Base-by-base conservation (phyloP, 2,888 invertebrate genomes). In the Nomada ruficornis region DNA sequence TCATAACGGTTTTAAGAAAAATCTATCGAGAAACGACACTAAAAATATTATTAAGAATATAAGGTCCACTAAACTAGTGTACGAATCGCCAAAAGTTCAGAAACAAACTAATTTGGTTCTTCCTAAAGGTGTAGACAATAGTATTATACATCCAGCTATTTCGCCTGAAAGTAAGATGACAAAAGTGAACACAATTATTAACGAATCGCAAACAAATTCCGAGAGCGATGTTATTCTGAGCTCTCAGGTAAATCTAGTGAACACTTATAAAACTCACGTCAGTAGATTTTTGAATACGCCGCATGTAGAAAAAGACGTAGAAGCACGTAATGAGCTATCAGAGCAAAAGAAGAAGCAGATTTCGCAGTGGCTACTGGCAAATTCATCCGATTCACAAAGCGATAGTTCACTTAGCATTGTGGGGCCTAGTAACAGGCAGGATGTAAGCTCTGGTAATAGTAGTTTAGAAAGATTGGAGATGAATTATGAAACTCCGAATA, bases 401-500 rank as follows among this genome's bases (percentile, higher is more conserved):
- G 91, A 89, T 9, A 91, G 89, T 74, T 91, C 92, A 18, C 71
- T 88, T 20, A 91, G 91, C 79, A 86, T 88, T 65, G 69, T 92
- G 44, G 86, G 92, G 13, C 85, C 86, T 9, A 91, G 88, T 64
- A 89, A 86, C 36, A 89, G 74, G 69, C 87, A 89, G 70, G 90
- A 90, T 74, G 23, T 82, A 29, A 91, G 89, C 64, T 93, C 93
- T 50, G 94, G 93, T 7, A 91, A 94, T 60, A 94, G 93, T 55
- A 94, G 93, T 72, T 86, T 94, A 65, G 94, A 94, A 50, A 90
- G 93, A 75, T 84, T 94, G 5, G 94, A 94, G 63, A 64, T 89
- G 81, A 89, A 91, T 71, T 91, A 92, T 82, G 93, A 94, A 84
- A 94, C 94, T 13, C 94, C 94, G 13, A 94, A 94, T 82, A 94